A percentile compares a stretch with the other conserved stretches of the same genome.
phyloP scores from a whole-genome alignment of 2,888 invertebrate species.

The Elegia similella region DNA sequence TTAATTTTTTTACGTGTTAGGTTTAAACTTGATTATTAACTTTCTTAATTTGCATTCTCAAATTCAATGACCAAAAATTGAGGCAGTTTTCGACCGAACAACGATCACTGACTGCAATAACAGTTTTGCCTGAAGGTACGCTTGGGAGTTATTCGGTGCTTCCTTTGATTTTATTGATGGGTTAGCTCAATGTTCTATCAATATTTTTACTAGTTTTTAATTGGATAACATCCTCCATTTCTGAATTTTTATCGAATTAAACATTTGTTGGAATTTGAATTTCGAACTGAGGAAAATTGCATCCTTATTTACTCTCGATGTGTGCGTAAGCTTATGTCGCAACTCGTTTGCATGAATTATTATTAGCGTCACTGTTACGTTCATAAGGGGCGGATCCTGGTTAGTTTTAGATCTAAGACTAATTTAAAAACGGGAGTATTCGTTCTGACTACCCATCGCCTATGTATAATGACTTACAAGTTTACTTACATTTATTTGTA shows the following conservation, averaged over 20 bases:
- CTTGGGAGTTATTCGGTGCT: constrained; percentile 57
- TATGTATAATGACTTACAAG: too few relatives aligned
- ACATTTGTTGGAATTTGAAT: too few relatives aligned
- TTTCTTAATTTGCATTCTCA: constrained; percentile 64
- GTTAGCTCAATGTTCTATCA: constrained; percentile 31
- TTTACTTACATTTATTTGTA: too few relatives aligned
- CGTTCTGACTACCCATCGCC: too few relatives aligned
- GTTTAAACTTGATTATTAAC: constrained; percentile 31
- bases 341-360: too few relatives aligned
- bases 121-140: constrained; percentile 57
- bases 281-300: too few relatives aligned
- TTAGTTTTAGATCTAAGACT: too few relatives aligned
- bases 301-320: too few relatives aligned
- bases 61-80: constrained; percentile 75
- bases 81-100: constrained; percentile 59
- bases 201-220: constrained; percentile 35
- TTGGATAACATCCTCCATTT: constrained; percentile 20
- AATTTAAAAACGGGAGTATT: too few relatives aligned
- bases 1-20: constrained; percentile 16
- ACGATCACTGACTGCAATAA: constrained; percentile 64
- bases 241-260: background rate
- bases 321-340: too few relatives aligned
- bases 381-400: too few relatives aligned
- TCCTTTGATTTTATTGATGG: constrained; percentile 41
- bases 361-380: too few relatives aligned